Conservation (phyloP, 2,888 invertebrate species). For the Leistus spinibarbis region DNA sequence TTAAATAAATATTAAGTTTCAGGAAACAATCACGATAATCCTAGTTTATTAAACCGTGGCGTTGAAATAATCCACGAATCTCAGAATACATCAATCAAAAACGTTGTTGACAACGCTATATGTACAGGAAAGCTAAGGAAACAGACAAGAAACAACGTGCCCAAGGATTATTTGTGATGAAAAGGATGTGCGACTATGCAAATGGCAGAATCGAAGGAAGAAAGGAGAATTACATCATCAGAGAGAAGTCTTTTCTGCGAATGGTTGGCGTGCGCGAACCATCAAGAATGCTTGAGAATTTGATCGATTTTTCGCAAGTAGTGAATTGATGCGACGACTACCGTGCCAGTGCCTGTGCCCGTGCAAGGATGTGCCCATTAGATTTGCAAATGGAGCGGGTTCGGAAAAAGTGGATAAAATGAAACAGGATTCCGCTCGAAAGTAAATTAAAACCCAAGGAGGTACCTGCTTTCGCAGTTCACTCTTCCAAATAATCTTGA, state of each 20-base stretch:
- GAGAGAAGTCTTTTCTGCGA: background rate
- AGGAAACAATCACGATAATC: slow-evolving; percentile 24
- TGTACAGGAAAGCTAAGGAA: background rate
- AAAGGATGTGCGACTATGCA: background rate
- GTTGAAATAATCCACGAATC: background rate
- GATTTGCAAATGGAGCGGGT: slow-evolving; percentile 12
- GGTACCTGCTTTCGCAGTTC: background rate
- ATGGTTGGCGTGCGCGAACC: background rate
- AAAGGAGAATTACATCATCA: background rate
- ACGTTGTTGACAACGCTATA: background rate
- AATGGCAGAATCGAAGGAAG: slow-evolving; percentile 2
- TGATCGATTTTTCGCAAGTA: slow-evolving; percentile 1
- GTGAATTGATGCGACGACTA: slow-evolving; percentile 5
- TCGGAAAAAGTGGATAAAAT: background rate
- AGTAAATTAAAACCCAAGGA: background rate
- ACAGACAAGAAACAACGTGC: background rate
- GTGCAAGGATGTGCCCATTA: slow-evolving; percentile 12
- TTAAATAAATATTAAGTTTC: slow-evolving; percentile 13
- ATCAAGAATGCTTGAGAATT: background rate
- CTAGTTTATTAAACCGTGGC: slow-evolving; percentile 18
- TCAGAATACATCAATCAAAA: background rate
- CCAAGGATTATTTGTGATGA: background rate
- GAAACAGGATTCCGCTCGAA: background rate
- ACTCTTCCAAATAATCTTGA: background rate
- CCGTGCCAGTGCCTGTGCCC: background rate